Evolutionary conservation across 2,113 vertebrate genomes (phyloP).

Genomic region (Neodon shergylaensis): DNA sequence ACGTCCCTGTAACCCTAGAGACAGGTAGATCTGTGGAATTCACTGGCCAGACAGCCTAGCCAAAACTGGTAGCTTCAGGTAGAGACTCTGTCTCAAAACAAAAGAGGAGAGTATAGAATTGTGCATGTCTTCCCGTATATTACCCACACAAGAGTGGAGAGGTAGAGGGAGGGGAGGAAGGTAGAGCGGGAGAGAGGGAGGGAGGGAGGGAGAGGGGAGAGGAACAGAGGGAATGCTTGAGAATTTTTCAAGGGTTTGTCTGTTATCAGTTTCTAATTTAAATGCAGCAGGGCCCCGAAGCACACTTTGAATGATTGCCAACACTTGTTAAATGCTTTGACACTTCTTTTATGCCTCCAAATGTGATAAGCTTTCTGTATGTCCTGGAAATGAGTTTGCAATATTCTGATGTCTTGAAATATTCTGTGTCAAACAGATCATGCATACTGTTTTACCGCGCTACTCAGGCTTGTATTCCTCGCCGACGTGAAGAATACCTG

Average conservation of each 20-base stretch:
- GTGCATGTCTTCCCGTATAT: background rate
- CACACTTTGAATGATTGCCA: slow-evolving; percentile 15
- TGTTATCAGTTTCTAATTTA: slow-evolving; percentile 45
- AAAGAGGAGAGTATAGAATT: background rate
- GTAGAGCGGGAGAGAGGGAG: background rate
- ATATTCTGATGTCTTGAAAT: background rate
- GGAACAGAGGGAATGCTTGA: background rate
- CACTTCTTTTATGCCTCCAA: background rate
- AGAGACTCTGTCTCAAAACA: background rate
- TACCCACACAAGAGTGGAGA: background rate
- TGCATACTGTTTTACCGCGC: background rate
- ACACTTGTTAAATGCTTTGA: slow-evolving; percentile 29
- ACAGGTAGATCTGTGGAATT: background rate
- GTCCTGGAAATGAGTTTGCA: background rate
- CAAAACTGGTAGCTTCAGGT: background rate
- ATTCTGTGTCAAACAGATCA: background rate
- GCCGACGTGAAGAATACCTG: background rate
- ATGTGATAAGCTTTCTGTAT: background rate
- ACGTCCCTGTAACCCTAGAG: background rate
- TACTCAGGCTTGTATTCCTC: background rate
- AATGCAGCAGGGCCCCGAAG: background rate
- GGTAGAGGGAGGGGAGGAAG: background rate
- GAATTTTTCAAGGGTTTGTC: slow-evolving; percentile 34
- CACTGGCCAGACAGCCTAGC: background rate
- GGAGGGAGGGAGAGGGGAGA: background rate